A percentile compares a stretch with the other conserved stretches of the same genome.
Conservation (phyloP, 35 echinoderm and acorn worm genomes). For the Chiridota heheva region DNA sequence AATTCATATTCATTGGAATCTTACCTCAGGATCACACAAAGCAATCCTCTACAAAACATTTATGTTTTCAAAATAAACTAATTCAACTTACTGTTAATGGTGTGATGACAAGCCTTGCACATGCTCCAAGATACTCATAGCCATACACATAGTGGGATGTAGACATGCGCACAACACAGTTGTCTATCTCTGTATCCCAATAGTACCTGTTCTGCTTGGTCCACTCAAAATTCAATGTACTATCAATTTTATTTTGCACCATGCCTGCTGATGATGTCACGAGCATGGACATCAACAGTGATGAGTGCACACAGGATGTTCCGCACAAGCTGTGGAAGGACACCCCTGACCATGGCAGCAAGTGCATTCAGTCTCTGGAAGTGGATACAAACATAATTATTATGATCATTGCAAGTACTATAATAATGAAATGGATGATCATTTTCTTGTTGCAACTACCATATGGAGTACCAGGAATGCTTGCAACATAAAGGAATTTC, state of each 20-base stretch:
- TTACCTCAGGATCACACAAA: no score
- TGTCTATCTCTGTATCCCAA: conserved; percentile 95
- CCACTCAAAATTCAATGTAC: conserved; percentile 87
- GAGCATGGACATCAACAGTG: conserved; percentile 94
- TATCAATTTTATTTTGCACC: conserved; percentile 77
- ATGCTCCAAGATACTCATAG: conserved; percentile 96
- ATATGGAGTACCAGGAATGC: no score
- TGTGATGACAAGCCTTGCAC: conserved; percentile 91
- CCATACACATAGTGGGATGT: conserved; percentile 99
- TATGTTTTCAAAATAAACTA: no score
- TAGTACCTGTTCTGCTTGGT: conserved; percentile 91
- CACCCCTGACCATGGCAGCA: conserved; percentile 78
- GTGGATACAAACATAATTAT: background rate
- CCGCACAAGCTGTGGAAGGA: conserved; percentile 81
- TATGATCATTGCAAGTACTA: background rate
- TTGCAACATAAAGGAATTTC: no score
- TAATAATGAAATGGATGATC: background rate
- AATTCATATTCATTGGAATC: no score
- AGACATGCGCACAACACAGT: conserved; percentile 96
- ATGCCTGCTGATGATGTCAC: conserved; percentile 95
- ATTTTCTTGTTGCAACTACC: no score
- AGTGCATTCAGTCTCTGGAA: conserved; percentile 74
- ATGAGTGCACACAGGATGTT: conserved; percentile 89
- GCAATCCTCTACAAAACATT: no score
- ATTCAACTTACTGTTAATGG: conserved; percentile 80